These are phyloP conservation scores for Drosophila dives DNA, from an alignment of 2,888 invertebrate genomes.

Conservation along the genomic window DNA sequence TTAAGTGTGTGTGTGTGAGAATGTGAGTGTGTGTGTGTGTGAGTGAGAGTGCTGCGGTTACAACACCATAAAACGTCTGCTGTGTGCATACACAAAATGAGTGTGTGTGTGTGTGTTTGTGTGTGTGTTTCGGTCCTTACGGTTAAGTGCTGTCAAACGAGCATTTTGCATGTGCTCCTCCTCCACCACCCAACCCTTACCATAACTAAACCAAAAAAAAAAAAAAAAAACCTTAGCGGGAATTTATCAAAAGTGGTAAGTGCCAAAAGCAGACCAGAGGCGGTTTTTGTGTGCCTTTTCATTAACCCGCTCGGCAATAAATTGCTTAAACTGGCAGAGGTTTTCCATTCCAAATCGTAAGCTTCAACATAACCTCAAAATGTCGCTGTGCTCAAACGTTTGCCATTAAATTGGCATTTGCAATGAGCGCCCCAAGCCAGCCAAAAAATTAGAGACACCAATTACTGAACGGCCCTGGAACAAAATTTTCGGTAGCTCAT, in stretches of 20 bases:
- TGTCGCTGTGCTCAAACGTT: conserved; percentile 40
- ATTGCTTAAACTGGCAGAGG: conserved; percentile 17
- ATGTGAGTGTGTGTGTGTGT: conserved; percentile 28
- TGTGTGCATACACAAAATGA: conserved; percentile 10
- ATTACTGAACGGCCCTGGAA: conserved; percentile 28
- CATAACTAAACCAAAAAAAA: neutral
- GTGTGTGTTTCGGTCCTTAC: conserved; percentile 17
- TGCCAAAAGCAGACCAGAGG: conserved; percentile 10
- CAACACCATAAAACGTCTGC: conserved; percentile 50
- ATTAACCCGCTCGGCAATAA: conserved; percentile 36
- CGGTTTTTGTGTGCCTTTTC: conserved; percentile 26
- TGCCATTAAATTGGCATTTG: conserved; percentile 50
- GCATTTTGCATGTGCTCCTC: conserved; percentile 36
- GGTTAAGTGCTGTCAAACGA: conserved; percentile 55
- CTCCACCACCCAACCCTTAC: too few species aligned
- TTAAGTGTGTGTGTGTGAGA: conserved; percentile 22
- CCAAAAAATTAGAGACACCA: conserved; percentile 23
- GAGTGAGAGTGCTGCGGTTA: conserved; percentile 43
- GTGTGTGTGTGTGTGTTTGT: neutral
- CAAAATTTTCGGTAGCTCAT: conserved; percentile 29
- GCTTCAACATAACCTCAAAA: conserved; percentile 32
- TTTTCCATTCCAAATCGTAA: neutral
- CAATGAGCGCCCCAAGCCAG: conserved; percentile 20
- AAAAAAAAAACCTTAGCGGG: neutral
- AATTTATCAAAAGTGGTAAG: conserved; percentile 26